These are phyloP conservation scores for Pelodytes ibericus DNA, from an alignment of 2,797 vertebrate genomes.

Conservation along the genomic window DNA sequence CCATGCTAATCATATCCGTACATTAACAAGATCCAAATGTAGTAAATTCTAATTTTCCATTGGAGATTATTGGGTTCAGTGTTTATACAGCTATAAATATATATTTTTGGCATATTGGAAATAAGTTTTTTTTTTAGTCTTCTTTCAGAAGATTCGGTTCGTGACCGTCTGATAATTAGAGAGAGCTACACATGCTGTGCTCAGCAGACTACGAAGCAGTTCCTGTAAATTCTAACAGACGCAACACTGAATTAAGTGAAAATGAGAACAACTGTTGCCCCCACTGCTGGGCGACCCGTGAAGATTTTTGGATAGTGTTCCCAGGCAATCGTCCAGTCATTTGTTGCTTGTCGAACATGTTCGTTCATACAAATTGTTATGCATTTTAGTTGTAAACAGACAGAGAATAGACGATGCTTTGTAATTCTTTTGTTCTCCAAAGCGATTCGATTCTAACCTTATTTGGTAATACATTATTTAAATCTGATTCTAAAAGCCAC, in stretches of 20 bases:
- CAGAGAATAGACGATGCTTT: background rate
- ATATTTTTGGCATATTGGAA: too few relatives aligned
- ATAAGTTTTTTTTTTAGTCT: too few relatives aligned
- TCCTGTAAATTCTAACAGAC: background rate
- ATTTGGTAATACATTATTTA: conserved; percentile 27
- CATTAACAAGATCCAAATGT: too few relatives aligned
- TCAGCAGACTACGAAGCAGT: background rate
- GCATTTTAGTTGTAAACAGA: background rate
- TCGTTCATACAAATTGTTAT: background rate
- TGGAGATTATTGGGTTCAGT: too few relatives aligned
- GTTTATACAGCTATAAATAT: too few relatives aligned
- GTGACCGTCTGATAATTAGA: conserved; percentile 11
- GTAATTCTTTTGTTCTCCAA: too few relatives aligned
- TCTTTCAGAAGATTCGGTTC: too few relatives aligned
- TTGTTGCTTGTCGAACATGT: background rate
- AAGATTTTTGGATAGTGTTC: background rate
- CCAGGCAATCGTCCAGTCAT: background rate
- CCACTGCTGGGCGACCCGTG: background rate
- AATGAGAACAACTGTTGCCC: background rate
- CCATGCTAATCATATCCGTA: too few relatives aligned
- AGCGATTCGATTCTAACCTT: background rate
- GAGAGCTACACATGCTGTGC: background rate
- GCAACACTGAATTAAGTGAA: background rate
- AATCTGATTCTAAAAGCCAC: too few relatives aligned
- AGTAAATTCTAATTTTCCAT: too few relatives aligned